Conservation (phyloP, 1,140 invertebrate species). For the Nautilus pompilius region DNA sequence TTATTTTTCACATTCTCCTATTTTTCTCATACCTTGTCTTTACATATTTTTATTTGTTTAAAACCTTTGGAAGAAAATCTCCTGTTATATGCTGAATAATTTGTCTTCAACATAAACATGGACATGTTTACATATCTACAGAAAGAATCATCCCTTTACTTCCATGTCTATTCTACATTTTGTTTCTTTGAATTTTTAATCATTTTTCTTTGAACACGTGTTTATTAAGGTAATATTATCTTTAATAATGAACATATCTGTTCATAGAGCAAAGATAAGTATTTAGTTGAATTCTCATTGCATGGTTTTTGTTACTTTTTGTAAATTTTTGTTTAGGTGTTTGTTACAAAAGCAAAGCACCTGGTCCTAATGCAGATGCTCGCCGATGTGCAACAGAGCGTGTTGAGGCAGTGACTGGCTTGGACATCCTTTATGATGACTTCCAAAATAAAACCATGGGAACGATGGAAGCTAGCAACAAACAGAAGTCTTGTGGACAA, state of each 20-base stretch:
- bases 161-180: background rate
- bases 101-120: background rate
- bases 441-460: slow-evolving; percentile 56
- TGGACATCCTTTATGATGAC: slow-evolving; percentile 56
- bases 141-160: background rate
- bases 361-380: slow-evolving; percentile 40
- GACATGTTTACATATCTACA: background rate
- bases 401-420: slow-evolving; percentile 56
- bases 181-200: no score
- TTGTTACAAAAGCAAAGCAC: slow-evolving; percentile 53
- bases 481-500: slow-evolving; percentile 50
- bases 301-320: no score
- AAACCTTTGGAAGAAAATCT: background rate
- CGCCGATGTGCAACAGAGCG: slow-evolving; percentile 56
- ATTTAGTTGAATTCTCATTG: no score
- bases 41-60: no score
- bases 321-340: slow-evolving; percentile 43
- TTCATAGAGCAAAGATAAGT: no score
- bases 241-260: no score
- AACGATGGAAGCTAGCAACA: slow-evolving; percentile 54
- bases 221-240: no score
- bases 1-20: no score
- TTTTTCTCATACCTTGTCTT: no score
- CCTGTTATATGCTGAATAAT: background rate
- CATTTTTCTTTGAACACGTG: no score